These are phyloP conservation scores for Drosophila hydei DNA, from an alignment of 1,140 invertebrate species.

Conservation along the genomic window DNA sequence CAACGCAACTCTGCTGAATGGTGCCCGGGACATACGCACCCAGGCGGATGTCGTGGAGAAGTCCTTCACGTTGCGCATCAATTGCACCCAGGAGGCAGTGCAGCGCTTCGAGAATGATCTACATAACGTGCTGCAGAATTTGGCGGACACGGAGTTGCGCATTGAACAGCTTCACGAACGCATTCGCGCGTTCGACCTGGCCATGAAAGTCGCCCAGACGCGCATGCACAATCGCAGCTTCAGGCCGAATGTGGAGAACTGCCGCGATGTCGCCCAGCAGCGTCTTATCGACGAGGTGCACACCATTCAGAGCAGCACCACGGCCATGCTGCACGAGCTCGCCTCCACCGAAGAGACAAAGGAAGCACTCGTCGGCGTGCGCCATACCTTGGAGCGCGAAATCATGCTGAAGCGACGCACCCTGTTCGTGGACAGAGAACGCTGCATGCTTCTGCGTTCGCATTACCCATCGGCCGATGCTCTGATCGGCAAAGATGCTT, in stretches of 20 bases:
- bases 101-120: slow-evolving; percentile 88
- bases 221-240: slow-evolving; percentile 88
- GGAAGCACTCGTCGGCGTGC: slow-evolving; percentile 86
- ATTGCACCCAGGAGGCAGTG: slow-evolving; percentile 87
- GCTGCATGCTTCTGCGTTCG: slow-evolving; percentile 87
- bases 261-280: slow-evolving; percentile 88
- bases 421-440: slow-evolving; percentile 88
- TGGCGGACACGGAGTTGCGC: slow-evolving; percentile 89
- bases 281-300: slow-evolving; percentile 90
- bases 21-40: slow-evolving; percentile 88
- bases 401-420: slow-evolving; percentile 90
- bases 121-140: slow-evolving; percentile 86
- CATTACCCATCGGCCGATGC: slow-evolving; percentile 88
- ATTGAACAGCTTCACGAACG: slow-evolving; percentile 87
- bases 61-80: slow-evolving; percentile 87
- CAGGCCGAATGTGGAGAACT: slow-evolving; percentile 89
- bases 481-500: slow-evolving; percentile 85
- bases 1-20: slow-evolving; percentile 87
- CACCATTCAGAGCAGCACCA: slow-evolving; percentile 87
- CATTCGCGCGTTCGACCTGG: slow-evolving; percentile 87
- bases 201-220: slow-evolving; percentile 91
- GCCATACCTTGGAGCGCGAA: slow-evolving; percentile 88
- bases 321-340: slow-evolving; percentile 86
- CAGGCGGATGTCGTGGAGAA: slow-evolving; percentile 90
- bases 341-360: slow-evolving; percentile 86